Percentiles rank a stretch among this genome's conserved stretches.
Conservation (phyloP, 2,888 invertebrate genomes). For the Dexiosoma caninum region DNA sequence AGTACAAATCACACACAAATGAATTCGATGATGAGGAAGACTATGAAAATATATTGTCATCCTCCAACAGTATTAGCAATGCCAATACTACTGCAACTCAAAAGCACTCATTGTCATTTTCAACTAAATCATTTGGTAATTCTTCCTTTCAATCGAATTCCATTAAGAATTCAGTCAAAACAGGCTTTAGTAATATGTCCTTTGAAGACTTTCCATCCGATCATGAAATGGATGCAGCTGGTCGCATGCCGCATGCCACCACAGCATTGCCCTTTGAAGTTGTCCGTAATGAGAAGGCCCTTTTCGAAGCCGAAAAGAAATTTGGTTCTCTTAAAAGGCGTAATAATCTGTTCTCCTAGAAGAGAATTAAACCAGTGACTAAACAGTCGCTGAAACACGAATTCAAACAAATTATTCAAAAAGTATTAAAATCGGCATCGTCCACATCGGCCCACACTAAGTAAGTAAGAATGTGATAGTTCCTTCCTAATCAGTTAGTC, state of each 20-base stretch:
- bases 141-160: conserved; percentile 75
- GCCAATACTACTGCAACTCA: conserved; percentile 25
- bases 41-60: conserved; percentile 54
- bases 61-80: conserved; percentile 10
- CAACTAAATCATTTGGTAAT: conserved; percentile 48
- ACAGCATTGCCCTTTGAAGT: conserved; percentile 82
- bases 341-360: conserved; percentile 80
- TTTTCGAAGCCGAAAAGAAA: conserved; percentile 79
- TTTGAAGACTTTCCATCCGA: conserved; percentile 86
- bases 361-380: conserved; percentile 68
- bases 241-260: conserved; percentile 74
- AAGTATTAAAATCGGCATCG: conserved; percentile 60
- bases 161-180: conserved; percentile 77
- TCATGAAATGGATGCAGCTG: conserved; percentile 78
- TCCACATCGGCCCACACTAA: conserved; percentile 21
- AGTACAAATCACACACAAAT: conserved; percentile 71
- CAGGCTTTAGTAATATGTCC: conserved; percentile 86
- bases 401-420: conserved; percentile 69
- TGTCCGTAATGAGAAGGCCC: conserved; percentile 79
- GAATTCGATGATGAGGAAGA: conserved; percentile 68
- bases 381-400: conserved; percentile 69
- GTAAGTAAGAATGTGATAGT: conserved; percentile 26
- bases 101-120: conserved; percentile 61
- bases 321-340: conserved; percentile 79
- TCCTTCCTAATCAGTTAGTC: conserved; percentile 23